Evolutionary conservation across 2,797 vertebrate genomes (phyloP).

Genomic region (Microchirus variegatus): DNA sequence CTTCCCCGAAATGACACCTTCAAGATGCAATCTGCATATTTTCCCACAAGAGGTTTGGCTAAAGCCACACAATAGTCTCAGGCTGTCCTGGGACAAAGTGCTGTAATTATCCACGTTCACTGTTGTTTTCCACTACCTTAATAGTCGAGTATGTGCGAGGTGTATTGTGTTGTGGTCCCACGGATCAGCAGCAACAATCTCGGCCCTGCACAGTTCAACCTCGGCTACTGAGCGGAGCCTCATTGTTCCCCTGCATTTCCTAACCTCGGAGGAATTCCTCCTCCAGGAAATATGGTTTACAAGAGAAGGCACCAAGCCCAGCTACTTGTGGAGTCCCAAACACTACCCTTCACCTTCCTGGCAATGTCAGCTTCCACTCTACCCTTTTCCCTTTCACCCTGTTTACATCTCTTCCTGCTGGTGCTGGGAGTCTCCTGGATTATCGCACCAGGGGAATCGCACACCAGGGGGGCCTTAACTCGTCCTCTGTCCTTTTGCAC

Average conservation of each 20-base stretch:
- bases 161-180: conserved; percentile 61
- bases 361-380: conserved; percentile 45
- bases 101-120: conserved; percentile 33
- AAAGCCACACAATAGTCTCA: conserved; percentile 40
- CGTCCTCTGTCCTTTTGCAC: conserved; percentile 8
- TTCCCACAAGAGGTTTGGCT: conserved; percentile 47
- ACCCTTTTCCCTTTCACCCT: conserved; percentile 42
- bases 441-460: conserved; percentile 58
- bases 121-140: conserved; percentile 61
- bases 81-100: conserved; percentile 35
- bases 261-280: conserved; percentile 82
- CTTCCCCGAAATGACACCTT: conserved; percentile 17
- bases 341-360: conserved; percentile 52
- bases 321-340: conserved; percentile 34
- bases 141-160: conserved; percentile 38
- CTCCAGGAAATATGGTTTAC: conserved; percentile 83
- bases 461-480: conserved; percentile 33
- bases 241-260: conserved; percentile 80
- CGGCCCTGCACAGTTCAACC: conserved; percentile 59
- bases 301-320: conserved; percentile 73
- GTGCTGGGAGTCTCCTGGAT: conserved; percentile 44
- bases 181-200: conserved; percentile 64
- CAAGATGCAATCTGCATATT: conserved; percentile 50
- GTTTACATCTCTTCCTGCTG: conserved; percentile 32
- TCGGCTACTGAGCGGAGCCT: conserved; percentile 56